Conservation (phyloP, 2,797 vertebrate species). For the Harpagifer antarcticus region DNA sequence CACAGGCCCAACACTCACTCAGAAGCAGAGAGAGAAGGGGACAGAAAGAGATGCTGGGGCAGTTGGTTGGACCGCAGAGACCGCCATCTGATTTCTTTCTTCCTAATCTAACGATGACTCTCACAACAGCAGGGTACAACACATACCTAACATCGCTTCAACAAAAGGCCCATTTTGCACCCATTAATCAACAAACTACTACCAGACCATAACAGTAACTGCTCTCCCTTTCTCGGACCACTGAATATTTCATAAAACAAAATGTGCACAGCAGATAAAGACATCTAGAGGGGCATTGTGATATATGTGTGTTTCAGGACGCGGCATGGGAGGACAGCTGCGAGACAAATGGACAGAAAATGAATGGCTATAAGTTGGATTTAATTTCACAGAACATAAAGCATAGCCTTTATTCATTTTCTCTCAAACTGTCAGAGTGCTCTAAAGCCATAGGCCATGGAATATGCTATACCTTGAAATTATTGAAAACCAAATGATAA, state of each 20-base stretch:
- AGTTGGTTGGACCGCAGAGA: conserved; percentile 59
- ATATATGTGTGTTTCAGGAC: conserved; percentile 57
- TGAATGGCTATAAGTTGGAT: conserved; percentile 62
- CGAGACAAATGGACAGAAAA: conserved; percentile 62
- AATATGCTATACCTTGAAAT: conserved; percentile 54
- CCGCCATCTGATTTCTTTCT: conserved; percentile 63
- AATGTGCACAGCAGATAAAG: conserved; percentile 64
- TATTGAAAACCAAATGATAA: conserved; percentile 76
- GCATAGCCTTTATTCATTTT: conserved; percentile 72
- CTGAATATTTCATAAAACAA: conserved; percentile 60
- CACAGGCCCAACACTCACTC: not conserved
- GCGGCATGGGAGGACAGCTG: conserved; percentile 21
- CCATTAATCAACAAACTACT: conserved; percentile 64
- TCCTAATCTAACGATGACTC: conserved; percentile 54
- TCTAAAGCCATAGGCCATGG: conserved; percentile 66
- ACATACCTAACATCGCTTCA: conserved; percentile 53
- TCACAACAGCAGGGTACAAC: conserved; percentile 49
- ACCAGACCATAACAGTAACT: conserved; percentile 56
- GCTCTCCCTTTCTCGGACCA: conserved; percentile 40
- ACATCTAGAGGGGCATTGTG: conserved; percentile 52
- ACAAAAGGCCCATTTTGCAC: conserved; percentile 32
- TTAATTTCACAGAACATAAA: conserved; percentile 87
- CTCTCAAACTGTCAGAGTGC: conserved; percentile 50
- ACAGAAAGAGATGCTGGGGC: conserved; percentile 29
- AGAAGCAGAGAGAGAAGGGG: not conserved